Base-by-base conservation (phyloP, 2,113 vertebrate genomes). In the Mormyrus iriodes region DNA sequence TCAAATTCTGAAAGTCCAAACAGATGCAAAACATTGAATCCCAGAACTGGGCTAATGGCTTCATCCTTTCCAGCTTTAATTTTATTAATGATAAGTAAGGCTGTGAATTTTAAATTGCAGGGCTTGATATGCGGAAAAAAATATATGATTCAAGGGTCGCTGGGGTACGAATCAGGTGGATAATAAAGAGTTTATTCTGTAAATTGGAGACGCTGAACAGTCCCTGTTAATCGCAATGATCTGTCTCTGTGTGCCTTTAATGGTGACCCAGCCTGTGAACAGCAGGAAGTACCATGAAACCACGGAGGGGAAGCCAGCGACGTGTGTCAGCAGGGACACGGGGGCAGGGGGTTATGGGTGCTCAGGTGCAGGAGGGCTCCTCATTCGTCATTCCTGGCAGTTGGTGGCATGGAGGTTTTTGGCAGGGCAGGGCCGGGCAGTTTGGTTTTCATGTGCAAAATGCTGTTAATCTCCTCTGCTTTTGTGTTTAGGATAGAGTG, bases 401-500 rank as follows among this genome's bases (percentile, higher is more conserved):
- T n/a, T 4, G 58, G 44, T 10, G 87, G 21, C 15, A 3, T 4
- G 69, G 46, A 48, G n/a, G 9, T 13, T 27, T 4, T 10, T 27
- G 1, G 42, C 21, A 48, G 53, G 27, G 55, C 5, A 42, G 61
- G 53, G 27, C 44, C 1, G 21, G 53, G 2, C 84, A 9, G 69
- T 65, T 52, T 65, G 84, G 86, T 89, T 92, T 90, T 90, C 91
- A 90, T 92, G 91, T 92, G 92, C 91, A 93, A 93, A 93, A 93
- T 90, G 91, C 87, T 89, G 89, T 89, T 95, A 95, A 96, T 95
- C 94, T n/a, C 83, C 24, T 86, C 90, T 90, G 89, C 90, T 91
- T 95, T 94, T 95, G 94, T 94, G 90, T 89, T n/a, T 7, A 69
- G 61, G 88, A 92, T 88, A 91, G 89, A 93, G 91, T 90, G 91